Base-by-base conservation (phyloP, 1,140 invertebrate species). In the Pinna nobilis region DNA sequence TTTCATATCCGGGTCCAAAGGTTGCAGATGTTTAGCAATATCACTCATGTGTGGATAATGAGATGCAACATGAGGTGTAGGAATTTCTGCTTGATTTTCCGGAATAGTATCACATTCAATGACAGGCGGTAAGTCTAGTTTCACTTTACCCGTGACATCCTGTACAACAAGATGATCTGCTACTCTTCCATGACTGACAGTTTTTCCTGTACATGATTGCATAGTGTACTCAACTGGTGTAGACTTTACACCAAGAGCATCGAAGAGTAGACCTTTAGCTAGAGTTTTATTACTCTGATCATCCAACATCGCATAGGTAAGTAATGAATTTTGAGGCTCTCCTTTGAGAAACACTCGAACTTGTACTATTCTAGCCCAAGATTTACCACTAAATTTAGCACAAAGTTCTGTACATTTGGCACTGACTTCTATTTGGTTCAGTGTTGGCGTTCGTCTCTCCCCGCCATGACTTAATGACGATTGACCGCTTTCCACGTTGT, bases 251-350 rank as follows among this genome's bases (percentile, higher is more conserved):
- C 23, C 37, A 11, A 41, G 23, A 28, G 11, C 20, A 51, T 68
- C 37, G 6, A 74, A 39, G 7, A 69, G 32, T 23, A 18, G 7
- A 15, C 11, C 4, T 25, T 18, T 41, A 0, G 1, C 59, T 3
- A 64, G 25, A 13, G 59, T 60, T 47, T 32, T 18, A 55, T 71
- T 71, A 30, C 69, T 71, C 30, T 75, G 59, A 18, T 75, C 66
- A 20, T 75, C 73, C 11, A 70, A n/a, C 50, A 75, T 70, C 4
- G 65, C 49, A 35, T 75, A 75, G 6, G 53, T 37, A 11, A 20
- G 3, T 15, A 35, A n/a, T 25, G 41, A 13, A 23, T 70, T 70
- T 25, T 55, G 32, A 1, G 49, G 55, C 15, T 55, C 7, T 13
- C 30, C 49, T 44, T 51, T n/a, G 13, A 3, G 50, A 37, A 37